Conservation (phyloP, 2,888 invertebrate genomes). For the Chrysina gloriosa region DNA sequence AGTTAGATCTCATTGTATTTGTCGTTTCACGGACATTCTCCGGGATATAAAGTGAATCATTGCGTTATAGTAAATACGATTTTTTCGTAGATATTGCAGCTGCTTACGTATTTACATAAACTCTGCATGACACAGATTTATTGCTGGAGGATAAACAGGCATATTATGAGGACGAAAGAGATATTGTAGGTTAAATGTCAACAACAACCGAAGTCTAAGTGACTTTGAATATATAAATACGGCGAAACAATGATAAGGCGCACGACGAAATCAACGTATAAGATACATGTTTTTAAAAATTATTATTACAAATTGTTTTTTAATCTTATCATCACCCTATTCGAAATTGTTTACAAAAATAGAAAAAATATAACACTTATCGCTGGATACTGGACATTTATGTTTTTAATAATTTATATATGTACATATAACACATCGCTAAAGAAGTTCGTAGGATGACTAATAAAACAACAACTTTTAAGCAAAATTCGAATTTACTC, state of each 20-base stretch:
- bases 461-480: too few species aligned
- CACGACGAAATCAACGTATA: neutral
- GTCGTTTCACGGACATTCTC: neutral
- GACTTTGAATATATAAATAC: slow-evolving; percentile 8
- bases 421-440: neutral
- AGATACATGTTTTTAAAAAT: neutral
- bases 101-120: neutral
- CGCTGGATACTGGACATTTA: neutral
- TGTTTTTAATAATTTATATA: neutral
- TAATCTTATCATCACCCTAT: neutral
- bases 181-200: slow-evolving; percentile 17
- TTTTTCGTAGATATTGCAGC: neutral
- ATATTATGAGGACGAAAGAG: neutral
- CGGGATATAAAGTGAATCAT: slow-evolving; percentile 7
- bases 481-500: too few species aligned
- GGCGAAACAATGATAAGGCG: neutral
- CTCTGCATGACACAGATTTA: slow-evolving; percentile 1
- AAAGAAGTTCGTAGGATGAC: too few species aligned
- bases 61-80: neutral
- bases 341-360: neutral
- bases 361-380: slow-evolving; percentile 2
- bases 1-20: neutral
- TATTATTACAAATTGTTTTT: slow-evolving; percentile 7
- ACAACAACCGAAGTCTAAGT: slow-evolving; percentile 3
- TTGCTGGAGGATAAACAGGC: neutral